These are phyloP conservation scores for Dicroscelio sp. DNA, from an alignment of 2,888 invertebrate genomes.

Conservation along the genomic window DNA sequence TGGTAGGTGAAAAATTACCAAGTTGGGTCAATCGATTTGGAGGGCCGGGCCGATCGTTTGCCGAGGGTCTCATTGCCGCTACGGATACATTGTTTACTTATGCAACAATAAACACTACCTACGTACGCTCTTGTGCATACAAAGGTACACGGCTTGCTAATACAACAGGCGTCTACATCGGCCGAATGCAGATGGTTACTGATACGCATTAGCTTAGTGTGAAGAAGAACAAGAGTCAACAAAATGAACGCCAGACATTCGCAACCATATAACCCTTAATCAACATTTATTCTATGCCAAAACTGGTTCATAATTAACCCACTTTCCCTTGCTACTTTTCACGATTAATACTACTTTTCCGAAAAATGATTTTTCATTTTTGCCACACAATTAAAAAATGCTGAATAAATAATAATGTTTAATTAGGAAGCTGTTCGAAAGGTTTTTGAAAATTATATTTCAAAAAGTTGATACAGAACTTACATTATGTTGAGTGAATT, in stretches of 20 bases:
- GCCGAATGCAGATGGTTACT: constrained; percentile 78
- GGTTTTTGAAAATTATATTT: too few relatives aligned
- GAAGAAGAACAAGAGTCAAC: constrained; percentile 78
- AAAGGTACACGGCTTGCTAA: constrained; percentile 75
- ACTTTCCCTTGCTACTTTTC: background rate
- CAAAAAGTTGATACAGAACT: too few relatives aligned
- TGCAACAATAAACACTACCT: constrained; percentile 88
- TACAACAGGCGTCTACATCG: constrained; percentile 77
- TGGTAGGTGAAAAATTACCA: constrained; percentile 60
- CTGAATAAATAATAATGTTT: too few relatives aligned
- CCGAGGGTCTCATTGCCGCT: constrained; percentile 79
- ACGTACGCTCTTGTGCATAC: constrained; percentile 85
- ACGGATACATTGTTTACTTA: constrained; percentile 87
- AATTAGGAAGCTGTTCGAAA: too few relatives aligned
- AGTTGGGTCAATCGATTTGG: constrained; percentile 68
- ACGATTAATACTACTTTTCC: too few relatives aligned
- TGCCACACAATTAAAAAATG: too few relatives aligned
- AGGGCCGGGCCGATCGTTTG: constrained; percentile 61
- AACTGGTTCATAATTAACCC: constrained; percentile 59
- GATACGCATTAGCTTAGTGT: constrained; percentile 76
- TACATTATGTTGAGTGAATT: too few relatives aligned
- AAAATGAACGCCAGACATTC: constrained; percentile 57
- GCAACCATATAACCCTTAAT: constrained; percentile 56
- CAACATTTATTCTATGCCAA: constrained; percentile 61
- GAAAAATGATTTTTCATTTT: too few relatives aligned